Conservation (phyloP, 2,113 vertebrate genomes). For the Rutilus rutilus region DNA sequence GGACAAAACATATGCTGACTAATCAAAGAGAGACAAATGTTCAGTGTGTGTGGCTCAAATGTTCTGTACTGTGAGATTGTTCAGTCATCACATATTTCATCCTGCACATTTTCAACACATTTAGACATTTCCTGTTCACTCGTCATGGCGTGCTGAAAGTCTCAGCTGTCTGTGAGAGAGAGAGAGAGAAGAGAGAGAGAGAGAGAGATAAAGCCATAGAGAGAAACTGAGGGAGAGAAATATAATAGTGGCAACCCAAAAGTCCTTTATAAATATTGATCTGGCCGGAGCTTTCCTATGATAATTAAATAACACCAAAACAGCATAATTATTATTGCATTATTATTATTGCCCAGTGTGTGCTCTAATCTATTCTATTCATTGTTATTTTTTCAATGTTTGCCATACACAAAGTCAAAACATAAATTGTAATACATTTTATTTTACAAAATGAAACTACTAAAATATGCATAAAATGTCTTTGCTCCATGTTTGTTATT, state of each 20-base stretch:
- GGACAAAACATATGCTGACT: not conserved
- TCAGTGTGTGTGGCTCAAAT: conserved; percentile 1
- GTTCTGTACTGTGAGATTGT: conserved; percentile 1
- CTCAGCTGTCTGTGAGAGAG: conserved; percentile 37
- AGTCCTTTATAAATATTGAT: not conserved
- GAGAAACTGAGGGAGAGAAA: not conserved
- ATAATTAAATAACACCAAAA: not conserved
- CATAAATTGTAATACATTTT: conserved; percentile 25
- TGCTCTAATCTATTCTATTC: not conserved
- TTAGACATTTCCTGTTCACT: conserved; percentile 54
- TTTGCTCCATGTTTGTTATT: conserved; percentile 7
- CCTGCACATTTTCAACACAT: conserved; percentile 48
- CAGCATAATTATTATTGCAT: not conserved
- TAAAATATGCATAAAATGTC: conserved; percentile 44
- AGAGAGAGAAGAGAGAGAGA: conserved; percentile 31
- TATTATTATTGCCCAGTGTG: not conserved
- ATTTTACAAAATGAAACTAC: conserved; percentile 49
- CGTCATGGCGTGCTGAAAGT: conserved; percentile 51
- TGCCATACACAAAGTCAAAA: not conserved
- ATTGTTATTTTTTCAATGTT: not conserved
- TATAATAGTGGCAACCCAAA: not conserved
- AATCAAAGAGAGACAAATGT: not conserved
- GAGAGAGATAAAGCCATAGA: not conserved
- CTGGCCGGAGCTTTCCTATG: not conserved
- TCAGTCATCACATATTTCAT: conserved; percentile 32